A percentile compares a stretch with the other conserved stretches of the same genome.
Evolutionary conservation across 1,140 invertebrate species (phyloP).

Genomic region (Tribolium madens): DNA sequence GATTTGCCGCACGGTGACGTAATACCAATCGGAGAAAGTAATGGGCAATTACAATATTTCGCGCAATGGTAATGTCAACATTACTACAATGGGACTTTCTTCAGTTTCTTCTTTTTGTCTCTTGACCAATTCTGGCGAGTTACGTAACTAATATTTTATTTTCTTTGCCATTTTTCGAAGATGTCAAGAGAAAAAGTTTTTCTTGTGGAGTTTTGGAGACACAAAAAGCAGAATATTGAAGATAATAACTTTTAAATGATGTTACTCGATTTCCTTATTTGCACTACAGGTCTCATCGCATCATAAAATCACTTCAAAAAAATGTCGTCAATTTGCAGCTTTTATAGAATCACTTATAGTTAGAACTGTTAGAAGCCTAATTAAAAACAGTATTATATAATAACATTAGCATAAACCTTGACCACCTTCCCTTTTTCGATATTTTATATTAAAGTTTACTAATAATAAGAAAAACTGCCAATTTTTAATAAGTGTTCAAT

Average conservation of each 20-base stretch:
- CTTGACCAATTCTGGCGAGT: not conserved
- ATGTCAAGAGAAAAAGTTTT: no score
- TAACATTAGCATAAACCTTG: not conserved
- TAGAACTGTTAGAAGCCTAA: no score
- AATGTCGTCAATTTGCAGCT: not conserved
- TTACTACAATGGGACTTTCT: not conserved
- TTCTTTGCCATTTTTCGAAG: not conserved
- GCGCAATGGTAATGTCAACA: not conserved
- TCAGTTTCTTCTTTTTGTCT: not conserved
- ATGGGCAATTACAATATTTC: not conserved
- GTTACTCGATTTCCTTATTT: no score
- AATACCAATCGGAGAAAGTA: not conserved
- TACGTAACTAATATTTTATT: not conserved
- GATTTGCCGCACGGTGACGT: not conserved
- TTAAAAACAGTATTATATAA: not conserved
- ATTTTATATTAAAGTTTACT: not conserved
- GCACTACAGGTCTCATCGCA: no score
- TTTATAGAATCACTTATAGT: not conserved
- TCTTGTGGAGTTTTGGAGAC: no score
- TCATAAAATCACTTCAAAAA: not conserved
- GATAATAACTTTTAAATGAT: no score
- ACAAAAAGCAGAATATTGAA: no score
- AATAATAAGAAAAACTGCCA: not conserved
- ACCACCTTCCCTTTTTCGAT: not conserved
- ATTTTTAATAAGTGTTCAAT: not conserved